Evolutionary conservation across 2,113 vertebrate species (phyloP), one percentile per base, ranked within the genome.

Genomic region (Delphinapterus leucas): DNA sequence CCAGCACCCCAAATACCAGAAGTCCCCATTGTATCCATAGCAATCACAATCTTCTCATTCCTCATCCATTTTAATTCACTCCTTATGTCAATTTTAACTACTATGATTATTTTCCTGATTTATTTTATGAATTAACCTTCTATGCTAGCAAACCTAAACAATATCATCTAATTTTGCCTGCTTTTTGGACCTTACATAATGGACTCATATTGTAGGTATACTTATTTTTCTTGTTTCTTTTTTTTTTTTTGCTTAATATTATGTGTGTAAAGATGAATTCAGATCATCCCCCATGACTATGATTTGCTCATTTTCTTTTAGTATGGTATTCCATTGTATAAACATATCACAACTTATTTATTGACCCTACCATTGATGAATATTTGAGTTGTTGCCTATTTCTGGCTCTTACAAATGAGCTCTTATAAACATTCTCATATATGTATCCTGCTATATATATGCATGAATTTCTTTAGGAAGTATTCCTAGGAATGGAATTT

Each of bases 61-160:
- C 15, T 58, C 63, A n/a, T 61, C 12, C 26, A 15, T 15, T 76
- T 49, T 77, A 49, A 18, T 25, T 87, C 61, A 73, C 6, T 55
- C 15, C n/a, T 26, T 79, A 28, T 44, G 44, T 5, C 79, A 55
- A 80, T 65, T 58, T 79, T 86, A 79, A 53, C 36, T 53, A 79
- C 76, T 77, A 49, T 60, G 14, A 41, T 71, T 71, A 41, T 87
- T 63, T 55, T n/a, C 73, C 53, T 81, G 68, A 60, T 68, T 83
- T 61, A 11, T 41, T 76, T 93, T 60, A 93, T 77, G 60, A 88
- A 67, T 82, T 83, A 93, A 82, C 10, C 20, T 82, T 96, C 61
- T 76, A n/a, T 58, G 14, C 33, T 88, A 93, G 25, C 25, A 60
- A 93, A 83, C 20, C 47, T 93, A 82, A 82, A 88, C 44, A 87